Conservation (phyloP, 2,797 vertebrate genomes). For the Pagetopsis macropterus region DNA sequence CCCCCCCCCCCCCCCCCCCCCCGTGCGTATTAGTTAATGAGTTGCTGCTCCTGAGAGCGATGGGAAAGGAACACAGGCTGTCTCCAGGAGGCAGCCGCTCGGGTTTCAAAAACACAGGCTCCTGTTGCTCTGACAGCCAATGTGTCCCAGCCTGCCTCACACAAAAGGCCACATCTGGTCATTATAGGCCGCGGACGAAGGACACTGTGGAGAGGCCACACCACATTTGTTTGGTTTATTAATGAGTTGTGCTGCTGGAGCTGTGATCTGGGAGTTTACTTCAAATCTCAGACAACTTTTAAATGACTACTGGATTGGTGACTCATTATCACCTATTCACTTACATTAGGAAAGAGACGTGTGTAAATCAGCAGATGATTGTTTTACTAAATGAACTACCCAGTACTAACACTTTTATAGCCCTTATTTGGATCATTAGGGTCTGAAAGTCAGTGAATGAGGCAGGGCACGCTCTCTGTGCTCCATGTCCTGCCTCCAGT, state of each 20-base stretch:
- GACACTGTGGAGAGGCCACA: constrained; percentile 47
- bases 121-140: constrained; percentile 80
- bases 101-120: constrained; percentile 84
- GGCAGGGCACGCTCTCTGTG: too few species aligned
- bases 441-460: too few species aligned
- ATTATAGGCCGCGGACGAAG: constrained; percentile 69
- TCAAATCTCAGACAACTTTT: neutral
- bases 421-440: too few species aligned
- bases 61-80: constrained; percentile 82
- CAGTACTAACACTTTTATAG: too few species aligned
- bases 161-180: constrained; percentile 83
- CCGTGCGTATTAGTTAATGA: constrained; percentile 82
- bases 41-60: constrained; percentile 73
- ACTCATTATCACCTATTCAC: neutral
- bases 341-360: too few species aligned
- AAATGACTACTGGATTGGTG: neutral
- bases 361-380: too few species aligned
- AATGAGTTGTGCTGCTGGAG: neutral
- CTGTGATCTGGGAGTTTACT: neutral
- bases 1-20: neutral
- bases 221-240: constrained; percentile 28
- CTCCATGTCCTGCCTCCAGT: too few species aligned
- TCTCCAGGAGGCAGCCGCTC: constrained; percentile 69
- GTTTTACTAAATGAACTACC: too few species aligned
- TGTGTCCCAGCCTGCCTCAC: constrained; percentile 70